Conservation (phyloP, 2,113 vertebrate genomes). For the Phodopus roborovskii region DNA sequence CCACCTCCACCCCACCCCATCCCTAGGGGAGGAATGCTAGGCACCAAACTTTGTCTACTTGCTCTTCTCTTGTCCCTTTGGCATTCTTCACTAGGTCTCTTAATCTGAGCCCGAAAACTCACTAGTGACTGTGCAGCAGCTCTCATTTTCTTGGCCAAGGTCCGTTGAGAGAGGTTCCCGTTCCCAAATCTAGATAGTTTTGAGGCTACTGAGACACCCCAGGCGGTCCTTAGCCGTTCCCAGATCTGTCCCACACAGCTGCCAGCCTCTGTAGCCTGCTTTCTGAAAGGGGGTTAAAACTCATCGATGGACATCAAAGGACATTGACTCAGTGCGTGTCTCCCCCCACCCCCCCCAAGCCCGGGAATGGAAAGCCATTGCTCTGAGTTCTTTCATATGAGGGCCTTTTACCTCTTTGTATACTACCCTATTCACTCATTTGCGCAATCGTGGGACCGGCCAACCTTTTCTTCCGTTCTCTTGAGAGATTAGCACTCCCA, state of each 20-base stretch:
- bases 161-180: neutral
- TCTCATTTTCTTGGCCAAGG: neutral
- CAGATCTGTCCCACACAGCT: neutral
- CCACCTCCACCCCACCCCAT: no score
- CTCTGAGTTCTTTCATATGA: conserved; percentile 35
- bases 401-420: conserved; percentile 53
- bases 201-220: neutral
- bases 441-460: conserved; percentile 26
- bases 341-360: neutral
- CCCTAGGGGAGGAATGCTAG: neutral
- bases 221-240: neutral
- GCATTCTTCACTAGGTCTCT: neutral
- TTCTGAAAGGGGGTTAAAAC: conserved; percentile 37
- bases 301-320: conserved; percentile 43
- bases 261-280: neutral
- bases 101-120: neutral
- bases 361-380: conserved; percentile 19
- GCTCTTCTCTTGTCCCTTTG: neutral
- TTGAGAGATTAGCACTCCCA: conserved; percentile 59
- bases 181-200: neutral
- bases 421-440: conserved; percentile 59
- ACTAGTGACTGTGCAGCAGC: neutral
- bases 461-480: conserved; percentile 63
- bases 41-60: neutral
- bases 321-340: conserved; percentile 4